A percentile compares a stretch with the other conserved stretches of the same genome.
phyloP scores from a whole-genome alignment of 1,140 invertebrate species.

The Nymphalis io region DNA sequence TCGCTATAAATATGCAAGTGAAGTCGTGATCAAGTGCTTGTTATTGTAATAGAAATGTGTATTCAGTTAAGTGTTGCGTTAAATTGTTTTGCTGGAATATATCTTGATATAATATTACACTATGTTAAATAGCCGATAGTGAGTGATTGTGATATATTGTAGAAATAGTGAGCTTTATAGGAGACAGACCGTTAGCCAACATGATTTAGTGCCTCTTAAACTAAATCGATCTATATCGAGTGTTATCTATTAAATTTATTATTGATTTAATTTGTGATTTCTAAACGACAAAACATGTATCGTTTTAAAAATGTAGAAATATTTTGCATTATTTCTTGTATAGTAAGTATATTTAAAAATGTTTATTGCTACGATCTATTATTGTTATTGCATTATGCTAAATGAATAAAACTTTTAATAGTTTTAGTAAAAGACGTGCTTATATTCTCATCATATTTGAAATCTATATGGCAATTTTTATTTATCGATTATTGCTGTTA shows the following conservation, averaged over 20 bases:
- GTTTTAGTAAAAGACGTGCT: too few relatives aligned
- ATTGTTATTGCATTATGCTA: too few relatives aligned
- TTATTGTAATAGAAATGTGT: neutral
- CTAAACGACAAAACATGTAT: conserved; percentile 10
- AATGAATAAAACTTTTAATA: too few relatives aligned
- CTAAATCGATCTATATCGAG: conserved; percentile 26
- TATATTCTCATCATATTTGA: too few relatives aligned
- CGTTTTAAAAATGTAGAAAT: neutral
- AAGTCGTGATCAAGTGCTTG: too few relatives aligned
- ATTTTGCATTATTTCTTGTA: neutral
- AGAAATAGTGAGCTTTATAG: conserved; percentile 25
- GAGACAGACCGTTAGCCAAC: conserved; percentile 20
- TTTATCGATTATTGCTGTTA: too few relatives aligned
- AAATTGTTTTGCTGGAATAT: neutral
- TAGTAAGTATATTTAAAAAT: too few relatives aligned
- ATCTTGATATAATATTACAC: conserved; percentile 10
- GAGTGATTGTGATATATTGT: conserved; percentile 30
- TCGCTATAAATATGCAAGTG: too few relatives aligned
- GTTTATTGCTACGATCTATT: too few relatives aligned
- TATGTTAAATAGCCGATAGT: conserved; percentile 21
- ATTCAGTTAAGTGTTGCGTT: neutral
- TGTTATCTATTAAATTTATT: conserved; percentile 24
- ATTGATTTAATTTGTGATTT: conserved; percentile 12
- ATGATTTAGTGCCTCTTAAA: conserved; percentile 26
- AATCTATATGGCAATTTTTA: too few relatives aligned